Evolutionary conservation across 64 coral and sea anemone species (phyloP).

Genomic region (Hydrozoanthus tunicans): DNA sequence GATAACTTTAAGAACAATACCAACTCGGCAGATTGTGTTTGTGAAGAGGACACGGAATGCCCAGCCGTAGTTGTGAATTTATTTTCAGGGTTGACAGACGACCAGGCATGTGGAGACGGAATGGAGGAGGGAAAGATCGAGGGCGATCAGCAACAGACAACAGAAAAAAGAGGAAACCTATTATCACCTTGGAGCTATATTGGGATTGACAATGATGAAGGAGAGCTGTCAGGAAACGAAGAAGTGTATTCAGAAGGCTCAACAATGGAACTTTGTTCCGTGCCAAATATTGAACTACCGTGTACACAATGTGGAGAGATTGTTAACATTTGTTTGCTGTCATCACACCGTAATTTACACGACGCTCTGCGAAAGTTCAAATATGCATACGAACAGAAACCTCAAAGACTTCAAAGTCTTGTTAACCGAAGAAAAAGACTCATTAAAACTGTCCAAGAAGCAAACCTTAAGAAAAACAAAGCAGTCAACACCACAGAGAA

Average conservation of each 20-base stretch:
- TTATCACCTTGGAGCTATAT: background rate
- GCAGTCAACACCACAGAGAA: background rate
- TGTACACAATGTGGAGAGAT: constrained; percentile 38
- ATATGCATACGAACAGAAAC: constrained; percentile 28
- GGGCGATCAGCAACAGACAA: background rate
- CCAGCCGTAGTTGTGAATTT: constrained; percentile 30
- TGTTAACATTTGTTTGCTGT: constrained; percentile 26
- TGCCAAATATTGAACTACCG: constrained; percentile 49
- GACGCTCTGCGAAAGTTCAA: constrained; percentile 39
- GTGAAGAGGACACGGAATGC: background rate
- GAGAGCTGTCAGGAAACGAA: background rate
- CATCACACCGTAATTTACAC: constrained; percentile 25
- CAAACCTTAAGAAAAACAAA: constrained; percentile 12
- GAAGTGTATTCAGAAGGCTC: background rate
- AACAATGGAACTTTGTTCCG: background rate
- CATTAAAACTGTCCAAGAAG: constrained; percentile 25
- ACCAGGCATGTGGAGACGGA: background rate
- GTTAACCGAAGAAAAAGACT: constrained; percentile 40
- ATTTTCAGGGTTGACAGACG: constrained; percentile 3
- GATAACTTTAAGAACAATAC: background rate
- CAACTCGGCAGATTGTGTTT: background rate
- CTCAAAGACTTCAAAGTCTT: constrained; percentile 6
- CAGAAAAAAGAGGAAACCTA: background rate
- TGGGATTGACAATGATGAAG: background rate
- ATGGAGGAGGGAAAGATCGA: background rate